Evolutionary conservation across 2,888 invertebrate genomes (phyloP).

Genomic region (Tenodera sinensis): DNA sequence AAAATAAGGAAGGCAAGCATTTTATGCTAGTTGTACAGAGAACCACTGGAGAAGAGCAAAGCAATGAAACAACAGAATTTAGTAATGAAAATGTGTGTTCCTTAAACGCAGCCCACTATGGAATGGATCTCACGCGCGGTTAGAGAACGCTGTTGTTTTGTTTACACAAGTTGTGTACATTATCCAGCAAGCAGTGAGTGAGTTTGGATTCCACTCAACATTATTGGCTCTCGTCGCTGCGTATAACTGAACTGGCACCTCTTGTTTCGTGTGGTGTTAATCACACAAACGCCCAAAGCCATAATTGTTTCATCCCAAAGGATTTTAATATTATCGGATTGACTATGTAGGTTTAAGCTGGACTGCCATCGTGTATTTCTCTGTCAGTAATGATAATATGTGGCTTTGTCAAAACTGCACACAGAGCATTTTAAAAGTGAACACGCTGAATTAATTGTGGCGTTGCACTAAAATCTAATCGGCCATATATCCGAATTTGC

Average conservation of each 20-base stretch:
- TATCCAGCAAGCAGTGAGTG: not conserved
- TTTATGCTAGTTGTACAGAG: no score
- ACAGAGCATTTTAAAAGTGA: not conserved
- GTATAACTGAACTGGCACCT: not conserved
- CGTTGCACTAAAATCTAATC: not conserved
- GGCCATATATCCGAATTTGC: no score
- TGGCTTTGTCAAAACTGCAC: not conserved
- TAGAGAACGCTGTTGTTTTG: not conserved
- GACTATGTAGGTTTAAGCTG: not conserved
- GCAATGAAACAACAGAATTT: not conserved
- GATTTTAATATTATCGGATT: not conserved
- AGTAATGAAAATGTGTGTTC: not conserved
- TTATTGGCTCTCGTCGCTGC: not conserved
- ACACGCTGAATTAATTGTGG: not conserved
- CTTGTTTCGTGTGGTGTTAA: not conserved
- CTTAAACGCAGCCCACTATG: not conserved
- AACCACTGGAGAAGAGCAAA: not conserved
- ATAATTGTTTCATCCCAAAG: not conserved
- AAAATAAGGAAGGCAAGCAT: not conserved
- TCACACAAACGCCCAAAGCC: not conserved
- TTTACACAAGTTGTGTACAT: not conserved
- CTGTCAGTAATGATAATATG: not conserved
- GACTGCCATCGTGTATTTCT: not conserved
- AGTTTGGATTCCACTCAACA: not conserved
- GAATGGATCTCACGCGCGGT: not conserved